Evolutionary conservation across 2,797 vertebrate species (phyloP), one percentile per base, ranked within the genome.

Genomic region (Rachycentron canadum): DNA sequence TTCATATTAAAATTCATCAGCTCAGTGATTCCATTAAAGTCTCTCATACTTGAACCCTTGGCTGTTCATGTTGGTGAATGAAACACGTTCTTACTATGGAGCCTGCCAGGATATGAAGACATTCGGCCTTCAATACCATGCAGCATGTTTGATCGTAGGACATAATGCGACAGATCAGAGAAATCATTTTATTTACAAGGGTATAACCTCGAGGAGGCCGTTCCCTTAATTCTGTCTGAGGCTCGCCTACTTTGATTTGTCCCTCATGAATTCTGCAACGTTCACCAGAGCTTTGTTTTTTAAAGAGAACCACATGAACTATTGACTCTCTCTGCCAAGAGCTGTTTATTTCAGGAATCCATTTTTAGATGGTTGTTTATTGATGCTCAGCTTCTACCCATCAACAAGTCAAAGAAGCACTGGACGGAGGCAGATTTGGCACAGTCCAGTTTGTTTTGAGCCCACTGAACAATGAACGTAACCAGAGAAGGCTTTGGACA

Each of bases 341-440:
- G 57, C 12, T 73, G 69, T 82, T 83, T 81, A 65, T 73, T 65
- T 67, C 32, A 69, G 57, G 34, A 63, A 65, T 71, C 32, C 65
- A 49, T 64, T 75, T 79, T 49, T 50, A 47, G 30, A 60, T 47
- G n/a, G 34, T 26, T 85, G 73, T 87, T 89, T 83, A 86, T 82
- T 80, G 68, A 87, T 16, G 13, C 38, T 64, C 32, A 61, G 36
- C 64, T 57, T n/a, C 49, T 74, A n/a, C 45, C 17, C 16, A 56
- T 68, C 65, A 81, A 50, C 78, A 74, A n/a, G 56, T 58, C 13
- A 21, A 69, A 50, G 25, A 61, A 30, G 19, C 23, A 7, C 12
- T 55, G 40, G 38, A 43, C 26, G 30, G 55, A 62, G 10, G 65
- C 19, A 36, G 19, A n/a, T 34, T 13, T 47, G 32, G 30, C 38